Evolutionary conservation across 2,888 invertebrate genomes (phyloP).

Genomic region (Saturnia japonica): DNA sequence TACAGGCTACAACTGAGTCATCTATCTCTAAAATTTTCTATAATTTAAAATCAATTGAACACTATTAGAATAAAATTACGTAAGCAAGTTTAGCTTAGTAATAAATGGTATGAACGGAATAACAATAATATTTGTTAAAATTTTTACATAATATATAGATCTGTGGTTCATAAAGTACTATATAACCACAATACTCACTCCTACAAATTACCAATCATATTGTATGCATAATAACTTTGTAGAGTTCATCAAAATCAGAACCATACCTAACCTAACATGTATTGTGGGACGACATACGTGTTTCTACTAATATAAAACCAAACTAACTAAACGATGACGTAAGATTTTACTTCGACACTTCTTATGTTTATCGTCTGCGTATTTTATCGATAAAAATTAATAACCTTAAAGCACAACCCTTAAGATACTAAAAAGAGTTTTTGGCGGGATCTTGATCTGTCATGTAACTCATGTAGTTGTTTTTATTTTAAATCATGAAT

Average conservation of each 20-base stretch:
- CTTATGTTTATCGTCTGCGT: background rate
- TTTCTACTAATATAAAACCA: background rate
- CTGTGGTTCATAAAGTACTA: background rate
- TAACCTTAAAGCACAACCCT: background rate
- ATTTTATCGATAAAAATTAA: background rate
- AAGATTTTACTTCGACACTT: background rate
- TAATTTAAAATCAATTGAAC: background rate
- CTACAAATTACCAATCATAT: background rate
- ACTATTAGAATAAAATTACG: background rate
- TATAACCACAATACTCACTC: background rate
- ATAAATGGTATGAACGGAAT: background rate
- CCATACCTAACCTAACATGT: background rate
- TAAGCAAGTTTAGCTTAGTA: background rate
- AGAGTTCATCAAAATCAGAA: background rate
- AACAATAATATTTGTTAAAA: background rate
- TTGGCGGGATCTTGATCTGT: too few species aligned
- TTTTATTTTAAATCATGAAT: too few species aligned
- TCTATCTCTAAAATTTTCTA: too few species aligned
- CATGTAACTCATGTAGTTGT: too few species aligned
- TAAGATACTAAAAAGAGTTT: background rate
- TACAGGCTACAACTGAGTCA: too few species aligned
- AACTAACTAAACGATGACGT: background rate
- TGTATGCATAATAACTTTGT: constrained; percentile 2
- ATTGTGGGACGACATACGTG: background rate
- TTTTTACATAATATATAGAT: background rate